These are phyloP conservation scores for Microplitis deprimator DNA, from an alignment of 2,888 invertebrate genomes.

Conservation along the genomic window DNA sequence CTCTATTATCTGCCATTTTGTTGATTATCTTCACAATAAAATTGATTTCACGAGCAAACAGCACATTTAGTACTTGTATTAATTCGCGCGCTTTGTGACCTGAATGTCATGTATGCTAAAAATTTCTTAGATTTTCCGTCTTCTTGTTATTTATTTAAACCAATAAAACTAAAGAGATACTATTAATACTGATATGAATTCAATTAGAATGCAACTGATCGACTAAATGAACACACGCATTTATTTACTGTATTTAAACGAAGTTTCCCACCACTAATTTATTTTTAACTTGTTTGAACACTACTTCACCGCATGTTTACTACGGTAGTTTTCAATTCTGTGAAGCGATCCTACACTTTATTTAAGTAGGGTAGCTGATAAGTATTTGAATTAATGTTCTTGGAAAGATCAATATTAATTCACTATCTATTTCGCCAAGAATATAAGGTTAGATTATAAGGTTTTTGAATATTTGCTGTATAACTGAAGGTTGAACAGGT, in stretches of 20 bases:
- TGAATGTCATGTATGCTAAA: background rate
- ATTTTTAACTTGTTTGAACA: slow-evolving; percentile 18
- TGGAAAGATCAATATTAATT: no score
- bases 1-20: slow-evolving; percentile 73
- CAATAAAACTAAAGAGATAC: slow-evolving; percentile 37
- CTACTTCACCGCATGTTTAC: no score
- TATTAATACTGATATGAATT: slow-evolving; percentile 57
- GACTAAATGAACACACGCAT: slow-evolving; percentile 70
- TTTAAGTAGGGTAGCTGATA: no score
- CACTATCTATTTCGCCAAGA: no score
- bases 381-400: no score
- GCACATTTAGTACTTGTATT: slow-evolving; percentile 35
- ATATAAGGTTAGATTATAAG: no score
- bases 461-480: no score
- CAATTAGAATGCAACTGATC: slow-evolving; percentile 66
- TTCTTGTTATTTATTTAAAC: slow-evolving; percentile 28
- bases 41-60: slow-evolving; percentile 55
- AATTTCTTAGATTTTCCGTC: background rate
- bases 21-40: slow-evolving; percentile 21
- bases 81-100: background rate
- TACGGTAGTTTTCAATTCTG: no score
- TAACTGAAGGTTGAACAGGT: no score
- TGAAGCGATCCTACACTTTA: no score
- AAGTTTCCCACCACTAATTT: slow-evolving; percentile 57
- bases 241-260: slow-evolving; percentile 68